These are phyloP conservation scores for Brachionus rotundiformis DNA, from an alignment of 1,140 invertebrate genomes.

Conservation along the genomic window DNA sequence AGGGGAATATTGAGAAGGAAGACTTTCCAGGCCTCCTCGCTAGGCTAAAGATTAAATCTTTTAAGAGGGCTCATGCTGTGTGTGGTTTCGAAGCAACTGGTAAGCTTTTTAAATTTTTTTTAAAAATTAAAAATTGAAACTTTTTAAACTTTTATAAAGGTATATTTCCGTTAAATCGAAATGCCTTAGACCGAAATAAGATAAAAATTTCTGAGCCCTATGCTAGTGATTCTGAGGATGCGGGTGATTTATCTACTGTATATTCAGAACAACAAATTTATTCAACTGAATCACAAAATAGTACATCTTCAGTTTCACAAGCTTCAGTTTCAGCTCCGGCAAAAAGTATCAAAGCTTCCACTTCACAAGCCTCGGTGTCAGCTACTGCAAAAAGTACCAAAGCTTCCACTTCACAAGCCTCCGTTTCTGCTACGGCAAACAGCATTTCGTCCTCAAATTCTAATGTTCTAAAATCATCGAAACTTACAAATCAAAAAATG, in stretches of 20 bases:
- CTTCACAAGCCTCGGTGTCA: neutral
- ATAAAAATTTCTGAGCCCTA: neutral
- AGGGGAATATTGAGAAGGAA: neutral
- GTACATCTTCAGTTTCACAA: neutral
- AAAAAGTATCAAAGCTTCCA: neutral
- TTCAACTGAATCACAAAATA: neutral
- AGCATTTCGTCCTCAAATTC: neutral
- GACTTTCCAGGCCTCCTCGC: neutral
- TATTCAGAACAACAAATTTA: neutral
- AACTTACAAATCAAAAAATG: neutral
- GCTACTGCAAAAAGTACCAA: neutral
- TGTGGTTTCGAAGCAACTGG: neutral
- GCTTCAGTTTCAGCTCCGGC: neutral
- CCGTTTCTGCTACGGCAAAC: neutral
- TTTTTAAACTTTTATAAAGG: neutral
- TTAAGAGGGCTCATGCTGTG: neutral
- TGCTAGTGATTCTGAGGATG: neutral
- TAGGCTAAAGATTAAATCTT: neutral
- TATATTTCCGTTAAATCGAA: neutral
- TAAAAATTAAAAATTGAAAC: neutral
- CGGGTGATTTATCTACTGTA: neutral
- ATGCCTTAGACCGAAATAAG: neutral
- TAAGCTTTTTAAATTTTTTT: neutral
- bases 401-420: neutral
- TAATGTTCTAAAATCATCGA: neutral